Evolutionary conservation across 2,113 vertebrate species (phyloP).

Genomic region (Empidonax alnorum): DNA sequence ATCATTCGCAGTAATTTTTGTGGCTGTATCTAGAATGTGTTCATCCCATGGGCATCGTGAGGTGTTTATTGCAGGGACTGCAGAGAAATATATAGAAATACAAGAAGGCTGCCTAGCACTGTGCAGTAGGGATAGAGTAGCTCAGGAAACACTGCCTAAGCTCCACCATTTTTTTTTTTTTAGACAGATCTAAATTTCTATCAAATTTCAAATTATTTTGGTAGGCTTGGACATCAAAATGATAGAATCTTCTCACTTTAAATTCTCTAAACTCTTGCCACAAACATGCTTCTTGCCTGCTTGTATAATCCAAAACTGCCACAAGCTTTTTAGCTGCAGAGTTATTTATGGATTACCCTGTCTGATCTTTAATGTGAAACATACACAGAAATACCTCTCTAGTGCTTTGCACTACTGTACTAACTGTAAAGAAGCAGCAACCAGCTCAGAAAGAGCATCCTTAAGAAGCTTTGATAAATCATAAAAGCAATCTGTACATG

Average conservation of each 20-base stretch:
- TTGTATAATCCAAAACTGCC: neutral
- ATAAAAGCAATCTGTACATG: conserved; percentile 27
- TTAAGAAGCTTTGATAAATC: conserved; percentile 54
- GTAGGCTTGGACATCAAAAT: neutral
- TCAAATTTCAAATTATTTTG: neutral
- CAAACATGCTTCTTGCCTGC: neutral
- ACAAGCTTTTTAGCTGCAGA: conserved; percentile 4
- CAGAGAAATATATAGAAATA: neutral
- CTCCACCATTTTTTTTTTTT: neutral
- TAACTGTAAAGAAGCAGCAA: conserved; percentile 1
- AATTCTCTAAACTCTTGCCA: neutral
- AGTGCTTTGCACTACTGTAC: neutral
- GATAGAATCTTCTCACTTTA: neutral
- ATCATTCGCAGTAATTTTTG: neutral
- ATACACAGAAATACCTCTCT: neutral
- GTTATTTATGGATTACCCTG: conserved; percentile 37
- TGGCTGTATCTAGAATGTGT: neutral
- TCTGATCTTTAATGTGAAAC: conserved; percentile 23
- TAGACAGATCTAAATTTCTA: neutral
- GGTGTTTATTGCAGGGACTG: neutral
- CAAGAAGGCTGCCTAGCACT: fast-evolving
- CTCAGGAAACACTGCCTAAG: neutral
- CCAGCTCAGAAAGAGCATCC: conserved; percentile 15
- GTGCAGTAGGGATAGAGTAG: neutral
- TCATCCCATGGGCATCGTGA: neutral